A percentile compares a stretch with the other conserved stretches of the same genome.
phyloP scores from a whole-genome alignment of 2,888 invertebrate species.

The Mellilla xanthometata region DNA sequence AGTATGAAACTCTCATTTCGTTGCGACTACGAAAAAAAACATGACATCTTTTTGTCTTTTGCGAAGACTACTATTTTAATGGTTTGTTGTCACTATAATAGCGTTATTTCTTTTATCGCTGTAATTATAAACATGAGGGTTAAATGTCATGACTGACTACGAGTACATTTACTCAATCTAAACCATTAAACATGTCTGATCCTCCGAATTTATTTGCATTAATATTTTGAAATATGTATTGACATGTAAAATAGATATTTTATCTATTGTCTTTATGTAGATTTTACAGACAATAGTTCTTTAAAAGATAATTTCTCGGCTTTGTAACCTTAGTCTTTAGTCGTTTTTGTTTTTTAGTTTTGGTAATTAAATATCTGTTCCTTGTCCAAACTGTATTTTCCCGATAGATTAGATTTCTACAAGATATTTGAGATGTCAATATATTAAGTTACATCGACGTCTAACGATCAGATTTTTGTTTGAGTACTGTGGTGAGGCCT shows the following conservation, averaged over 20 bases:
- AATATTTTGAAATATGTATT: too few relatives aligned
- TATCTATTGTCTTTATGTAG: constrained; percentile 6
- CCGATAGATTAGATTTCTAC: constrained; percentile 28
- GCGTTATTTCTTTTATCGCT: constrained; percentile 41
- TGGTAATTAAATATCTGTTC: neutral
- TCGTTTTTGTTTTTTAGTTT: neutral
- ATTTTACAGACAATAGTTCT: constrained; percentile 3
- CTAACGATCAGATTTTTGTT: constrained; percentile 65
- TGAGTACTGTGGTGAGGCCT: constrained; percentile 54
- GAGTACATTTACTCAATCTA: too few relatives aligned
- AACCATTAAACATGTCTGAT: too few relatives aligned
- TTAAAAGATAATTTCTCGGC: neutral
- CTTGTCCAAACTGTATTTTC: too few relatives aligned
- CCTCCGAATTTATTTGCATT: too few relatives aligned
- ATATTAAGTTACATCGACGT: constrained; percentile 64
- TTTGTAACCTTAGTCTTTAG: neutral
- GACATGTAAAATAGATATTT: neutral
- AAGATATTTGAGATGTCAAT: constrained; percentile 60
- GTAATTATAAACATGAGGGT: constrained; percentile 42
- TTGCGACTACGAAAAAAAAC: constrained; percentile 14
- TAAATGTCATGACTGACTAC: constrained; percentile 43
- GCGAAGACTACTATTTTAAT: constrained; percentile 36
- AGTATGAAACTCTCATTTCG: constrained; percentile 20
- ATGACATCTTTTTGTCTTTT: constrained; percentile 25
- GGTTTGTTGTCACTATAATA: constrained; percentile 29